Conservation (phyloP, 2,888 invertebrate species). For the Ashinkailepas kermadecensis region DNA sequence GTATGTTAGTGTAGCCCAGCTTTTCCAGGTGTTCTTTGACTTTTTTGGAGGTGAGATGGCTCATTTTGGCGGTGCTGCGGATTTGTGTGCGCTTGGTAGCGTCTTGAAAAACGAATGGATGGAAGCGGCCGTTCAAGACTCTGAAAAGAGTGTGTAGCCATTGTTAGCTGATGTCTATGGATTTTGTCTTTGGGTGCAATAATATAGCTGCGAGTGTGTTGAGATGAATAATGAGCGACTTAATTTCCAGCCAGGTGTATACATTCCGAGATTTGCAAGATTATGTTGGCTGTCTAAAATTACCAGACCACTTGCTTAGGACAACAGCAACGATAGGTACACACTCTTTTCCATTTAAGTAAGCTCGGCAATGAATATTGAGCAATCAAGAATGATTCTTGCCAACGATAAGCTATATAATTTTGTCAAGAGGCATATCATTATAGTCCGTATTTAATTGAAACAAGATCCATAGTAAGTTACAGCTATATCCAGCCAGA, state of each 20-base stretch:
- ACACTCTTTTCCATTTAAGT: not conserved
- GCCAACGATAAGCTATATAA: too few relatives aligned
- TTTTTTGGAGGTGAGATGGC: not conserved
- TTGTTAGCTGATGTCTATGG: not conserved
- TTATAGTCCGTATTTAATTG: too few relatives aligned
- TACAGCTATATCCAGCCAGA: too few relatives aligned
- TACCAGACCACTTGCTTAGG: too few relatives aligned
- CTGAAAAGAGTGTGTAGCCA: conserved; percentile 15
- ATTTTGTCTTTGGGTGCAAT: not conserved
- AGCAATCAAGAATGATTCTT: too few relatives aligned
- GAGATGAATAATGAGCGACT: not conserved
- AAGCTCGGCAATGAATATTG: too few relatives aligned
- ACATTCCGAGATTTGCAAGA: too few relatives aligned
- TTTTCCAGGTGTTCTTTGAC: conserved; percentile 3
- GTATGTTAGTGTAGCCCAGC: conserved; percentile 15
- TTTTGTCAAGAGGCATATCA: too few relatives aligned
- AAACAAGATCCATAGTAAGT: too few relatives aligned
- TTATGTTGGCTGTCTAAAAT: too few relatives aligned
- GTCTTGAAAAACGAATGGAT: not conserved
- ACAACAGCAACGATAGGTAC: not conserved
- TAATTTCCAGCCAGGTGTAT: not conserved
- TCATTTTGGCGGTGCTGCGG: not conserved
- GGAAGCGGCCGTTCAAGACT: not conserved
- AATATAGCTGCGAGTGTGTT: too few relatives aligned
- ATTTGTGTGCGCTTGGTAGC: not conserved